phyloP scores from a whole-genome alignment of 2,888 invertebrate species.

The Zeuzera pyrina region DNA sequence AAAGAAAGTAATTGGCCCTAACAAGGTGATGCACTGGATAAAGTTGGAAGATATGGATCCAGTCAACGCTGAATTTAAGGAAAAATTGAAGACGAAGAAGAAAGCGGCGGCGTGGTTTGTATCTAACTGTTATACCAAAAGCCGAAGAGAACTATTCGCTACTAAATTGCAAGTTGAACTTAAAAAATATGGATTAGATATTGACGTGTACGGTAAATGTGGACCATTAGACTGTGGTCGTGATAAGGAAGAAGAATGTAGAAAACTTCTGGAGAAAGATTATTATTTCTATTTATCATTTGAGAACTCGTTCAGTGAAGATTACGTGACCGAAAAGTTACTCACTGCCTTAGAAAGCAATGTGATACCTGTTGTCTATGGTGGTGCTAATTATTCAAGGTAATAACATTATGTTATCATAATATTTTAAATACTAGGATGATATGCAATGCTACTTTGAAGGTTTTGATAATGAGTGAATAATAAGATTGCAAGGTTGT shows the following conservation, averaged over 20 bases:
- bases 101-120: conserved; percentile 44
- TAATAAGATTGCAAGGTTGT: too few relatives aligned
- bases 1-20: conserved; percentile 28
- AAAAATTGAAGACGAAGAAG: conserved; percentile 25
- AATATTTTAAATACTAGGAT: too few relatives aligned
- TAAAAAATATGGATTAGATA: conserved; percentile 19
- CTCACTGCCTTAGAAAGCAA: conserved; percentile 32
- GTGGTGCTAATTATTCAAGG: conserved; percentile 50
- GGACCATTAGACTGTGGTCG: conserved; percentile 26
- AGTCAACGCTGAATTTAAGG: conserved; percentile 22
- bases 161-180: conserved; percentile 22
- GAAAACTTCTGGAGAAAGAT: conserved; percentile 24
- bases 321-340: conserved; percentile 51
- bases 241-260: conserved; percentile 22
- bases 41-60: conserved; percentile 26
- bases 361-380: conserved; percentile 43
- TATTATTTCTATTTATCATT: conserved; percentile 49
- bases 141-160: conserved; percentile 24
- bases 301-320: conserved; percentile 40
- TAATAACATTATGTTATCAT: too few relatives aligned
- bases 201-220: conserved; percentile 39
- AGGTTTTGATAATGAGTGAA: too few relatives aligned
- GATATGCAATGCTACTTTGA: too few relatives aligned
- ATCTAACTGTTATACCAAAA: conserved; percentile 31
- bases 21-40: conserved; percentile 29